Evolutionary conservation across 2,888 invertebrate species (phyloP).

Genomic region (Aphidoletes aphidimyza): DNA sequence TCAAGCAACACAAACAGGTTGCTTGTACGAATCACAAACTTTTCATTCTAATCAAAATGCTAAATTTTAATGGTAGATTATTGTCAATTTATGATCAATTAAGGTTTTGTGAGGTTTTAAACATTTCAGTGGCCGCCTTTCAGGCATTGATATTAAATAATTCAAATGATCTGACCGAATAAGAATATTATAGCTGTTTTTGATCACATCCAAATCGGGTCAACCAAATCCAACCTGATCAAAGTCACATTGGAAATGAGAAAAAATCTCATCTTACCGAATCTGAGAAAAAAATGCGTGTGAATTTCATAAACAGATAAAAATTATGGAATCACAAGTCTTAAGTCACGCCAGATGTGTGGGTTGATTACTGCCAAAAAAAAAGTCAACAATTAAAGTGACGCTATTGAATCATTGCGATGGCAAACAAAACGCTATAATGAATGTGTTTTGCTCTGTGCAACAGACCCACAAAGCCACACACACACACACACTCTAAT

Average conservation of each 20-base stretch:
- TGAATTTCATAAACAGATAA: not conserved
- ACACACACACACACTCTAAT: not conserved
- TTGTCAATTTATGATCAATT: slow-evolving; percentile 31
- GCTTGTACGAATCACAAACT: not conserved
- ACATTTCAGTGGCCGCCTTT: not conserved
- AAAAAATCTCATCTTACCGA: not conserved
- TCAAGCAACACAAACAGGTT: not conserved
- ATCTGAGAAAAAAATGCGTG: not conserved
- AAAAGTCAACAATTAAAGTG: not conserved
- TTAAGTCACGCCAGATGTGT: slow-evolving; percentile 1
- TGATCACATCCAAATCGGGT: not conserved
- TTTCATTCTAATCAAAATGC: slow-evolving; percentile 17
- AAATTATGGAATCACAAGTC: slow-evolving; percentile 21
- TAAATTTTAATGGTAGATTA: not conserved
- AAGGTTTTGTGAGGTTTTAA: not conserved
- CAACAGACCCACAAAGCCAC: not conserved
- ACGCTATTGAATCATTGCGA: slow-evolving; percentile 5
- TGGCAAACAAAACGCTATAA: not conserved
- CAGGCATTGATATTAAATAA: not conserved
- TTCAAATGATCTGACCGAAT: not conserved
- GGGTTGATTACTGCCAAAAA: not conserved
- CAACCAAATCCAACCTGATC: not conserved
- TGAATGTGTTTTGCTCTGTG: too few relatives aligned
- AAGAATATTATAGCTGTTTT: too few relatives aligned
- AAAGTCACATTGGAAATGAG: slow-evolving; percentile 41